Conservation (phyloP, 2,113 vertebrate species). For the Ceyx margarethae region DNA sequence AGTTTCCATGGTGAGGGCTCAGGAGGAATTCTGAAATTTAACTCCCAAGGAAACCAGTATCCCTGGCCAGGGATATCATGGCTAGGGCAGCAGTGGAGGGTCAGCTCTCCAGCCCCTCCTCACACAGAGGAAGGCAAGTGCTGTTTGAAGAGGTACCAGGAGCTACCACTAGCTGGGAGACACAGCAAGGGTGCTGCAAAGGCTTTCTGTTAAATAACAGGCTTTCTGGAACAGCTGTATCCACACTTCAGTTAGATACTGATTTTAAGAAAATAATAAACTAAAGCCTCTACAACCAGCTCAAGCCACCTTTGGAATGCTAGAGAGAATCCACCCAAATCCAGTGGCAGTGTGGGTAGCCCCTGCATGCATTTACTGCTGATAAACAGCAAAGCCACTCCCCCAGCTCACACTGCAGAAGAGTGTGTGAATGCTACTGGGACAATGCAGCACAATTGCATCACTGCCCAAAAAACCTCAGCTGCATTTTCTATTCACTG, state of each 20-base stretch:
- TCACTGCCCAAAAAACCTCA: conserved; percentile 56
- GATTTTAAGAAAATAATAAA: not conserved
- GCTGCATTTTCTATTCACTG: conserved; percentile 48
- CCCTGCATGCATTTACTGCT: not conserved
- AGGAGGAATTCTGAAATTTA: not conserved
- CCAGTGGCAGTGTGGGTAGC: not conserved
- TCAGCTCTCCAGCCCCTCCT: not conserved
- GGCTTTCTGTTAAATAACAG: not conserved
- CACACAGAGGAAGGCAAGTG: not conserved
- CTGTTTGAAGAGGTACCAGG: not conserved
- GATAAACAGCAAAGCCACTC: conserved; percentile 53
- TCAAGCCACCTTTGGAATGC: not conserved
- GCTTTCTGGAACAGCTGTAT: not conserved
- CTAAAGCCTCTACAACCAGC: not conserved
- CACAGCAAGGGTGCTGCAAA: not conserved
- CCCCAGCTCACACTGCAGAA: conserved; percentile 30
- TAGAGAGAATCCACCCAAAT: not conserved
- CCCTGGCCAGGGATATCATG: not conserved
- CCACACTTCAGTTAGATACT: not conserved
- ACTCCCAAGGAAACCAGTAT: not conserved
- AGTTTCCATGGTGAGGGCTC: not conserved
- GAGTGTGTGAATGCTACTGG: conserved; percentile 24
- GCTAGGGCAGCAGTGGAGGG: not conserved
- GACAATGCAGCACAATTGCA: conserved; percentile 58
- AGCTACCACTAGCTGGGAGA: not conserved